These are phyloP conservation scores for Jaculus jaculus DNA, from an alignment of 2,113 vertebrate genomes.

Conservation along the genomic window DNA sequence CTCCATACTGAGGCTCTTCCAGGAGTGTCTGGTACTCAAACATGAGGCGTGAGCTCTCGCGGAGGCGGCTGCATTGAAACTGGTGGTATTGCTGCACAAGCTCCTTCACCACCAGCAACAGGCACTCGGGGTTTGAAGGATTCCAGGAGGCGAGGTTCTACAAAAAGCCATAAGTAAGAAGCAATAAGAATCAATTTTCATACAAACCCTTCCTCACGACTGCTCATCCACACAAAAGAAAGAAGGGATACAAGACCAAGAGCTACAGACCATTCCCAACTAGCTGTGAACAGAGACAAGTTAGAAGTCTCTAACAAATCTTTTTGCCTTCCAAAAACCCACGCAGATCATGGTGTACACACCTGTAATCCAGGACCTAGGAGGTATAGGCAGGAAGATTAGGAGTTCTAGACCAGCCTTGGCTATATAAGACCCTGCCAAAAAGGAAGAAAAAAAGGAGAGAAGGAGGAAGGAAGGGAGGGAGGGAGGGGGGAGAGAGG, in stretches of 20 bases:
- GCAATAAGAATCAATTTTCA: constrained; percentile 23
- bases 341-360: not conserved
- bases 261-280: not conserved
- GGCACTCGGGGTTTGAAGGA: constrained; percentile 92
- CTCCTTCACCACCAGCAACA: constrained; percentile 97
- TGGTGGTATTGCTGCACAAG: constrained; percentile 97
- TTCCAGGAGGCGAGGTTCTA: constrained; percentile 97
- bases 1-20: constrained; percentile 94
- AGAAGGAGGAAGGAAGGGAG: too few relatives aligned
- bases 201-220: not conserved
- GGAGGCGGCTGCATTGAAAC: constrained; percentile 95
- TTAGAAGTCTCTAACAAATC: not conserved
- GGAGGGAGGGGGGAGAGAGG: too few relatives aligned
- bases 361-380: too few relatives aligned
- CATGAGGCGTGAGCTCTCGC: constrained; percentile 96
- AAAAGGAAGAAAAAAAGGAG: too few relatives aligned
- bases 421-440: too few relatives aligned
- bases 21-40: constrained; percentile 98
- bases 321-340: constrained; percentile 32
- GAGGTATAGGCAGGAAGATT: too few relatives aligned
- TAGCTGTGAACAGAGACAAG: not conserved
- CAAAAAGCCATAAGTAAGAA: constrained; percentile 51
- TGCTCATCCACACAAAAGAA: not conserved
- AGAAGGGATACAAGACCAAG: not conserved
- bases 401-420: too few relatives aligned